Base-by-base conservation (phyloP, 2,797 vertebrate genomes). In the Moxostoma hubbsi region DNA sequence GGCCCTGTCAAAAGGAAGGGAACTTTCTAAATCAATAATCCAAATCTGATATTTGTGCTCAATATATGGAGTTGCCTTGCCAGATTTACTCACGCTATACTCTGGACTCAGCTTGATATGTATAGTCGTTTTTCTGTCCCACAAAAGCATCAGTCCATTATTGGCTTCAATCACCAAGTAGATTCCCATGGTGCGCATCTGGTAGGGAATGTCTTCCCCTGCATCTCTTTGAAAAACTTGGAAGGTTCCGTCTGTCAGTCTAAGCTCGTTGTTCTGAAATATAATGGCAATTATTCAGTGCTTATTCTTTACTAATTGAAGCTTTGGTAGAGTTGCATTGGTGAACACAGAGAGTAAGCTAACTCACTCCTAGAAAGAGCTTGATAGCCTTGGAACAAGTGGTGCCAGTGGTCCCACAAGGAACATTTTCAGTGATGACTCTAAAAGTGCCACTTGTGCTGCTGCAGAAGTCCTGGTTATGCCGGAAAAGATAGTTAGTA, bases 361-460 rank as follows among this genome's bases (percentile, higher is more conserved):
- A 13, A 79, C 77, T 83, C 73, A 98, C 97, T 84, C 82, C 93
- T 12, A 96, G 46, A 83, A 93, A 97, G 81, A 99, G 90, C 89
- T 95, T 97, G 89, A 98, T 96, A 83, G 93, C 89, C 85, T 96
- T 98, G 61, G 97, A 97, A 84, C 97, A 99, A 55, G 96, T 96
- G 61, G 95, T 94, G 71, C 97, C 97, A 0, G 93, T 96, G 71
- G 93, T 95, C 67, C 97, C 97, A 24, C 97, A 99, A 6, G 95
- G 95, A 75, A 97, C 87, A 11, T 97, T 98, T 90, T 98, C 97
- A 0, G 95, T 96, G 88, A 97, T 90, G 0, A 99, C 90, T 43
- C 93, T 92, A 91, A 99, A 96, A 63, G 89, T 91, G 65, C 94
- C 94, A 1, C 82, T 84, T 2, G 55, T 76, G 9, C 83, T 36